Evolutionary conservation across 2,113 vertebrate species (phyloP).

Genomic region (Pristiophorus japonicus): DNA sequence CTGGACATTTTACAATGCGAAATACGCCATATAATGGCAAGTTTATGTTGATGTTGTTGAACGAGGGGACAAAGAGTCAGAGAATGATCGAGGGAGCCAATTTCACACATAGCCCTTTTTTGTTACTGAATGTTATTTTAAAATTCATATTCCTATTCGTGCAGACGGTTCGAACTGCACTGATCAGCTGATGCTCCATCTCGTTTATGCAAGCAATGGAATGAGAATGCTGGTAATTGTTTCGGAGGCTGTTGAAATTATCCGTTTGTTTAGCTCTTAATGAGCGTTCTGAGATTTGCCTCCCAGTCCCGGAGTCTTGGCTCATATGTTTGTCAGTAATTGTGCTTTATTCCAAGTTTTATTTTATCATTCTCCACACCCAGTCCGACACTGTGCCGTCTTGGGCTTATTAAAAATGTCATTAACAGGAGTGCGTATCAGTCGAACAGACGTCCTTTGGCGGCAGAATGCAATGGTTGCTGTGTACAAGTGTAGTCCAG

Average conservation of each 20-base stretch:
- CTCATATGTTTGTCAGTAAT: neutral
- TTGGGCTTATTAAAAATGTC: neutral
- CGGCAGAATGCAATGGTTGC: neutral
- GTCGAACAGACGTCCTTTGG: neutral
- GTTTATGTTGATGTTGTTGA: neutral
- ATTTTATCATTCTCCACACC: too few species aligned
- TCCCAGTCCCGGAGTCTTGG: neutral
- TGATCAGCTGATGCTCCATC: neutral
- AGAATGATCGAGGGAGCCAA: neutral
- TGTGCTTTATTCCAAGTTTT: neutral
- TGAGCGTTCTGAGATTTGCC: neutral
- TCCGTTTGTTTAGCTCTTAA: neutral
- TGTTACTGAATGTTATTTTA: neutral
- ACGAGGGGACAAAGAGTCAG: neutral
- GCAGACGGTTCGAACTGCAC: neutral
- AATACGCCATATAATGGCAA: neutral
- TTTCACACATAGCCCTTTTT: neutral
- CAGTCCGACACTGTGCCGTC: too few species aligned
- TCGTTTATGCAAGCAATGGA: neutral
- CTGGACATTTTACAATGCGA: neutral
- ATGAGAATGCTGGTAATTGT: neutral
- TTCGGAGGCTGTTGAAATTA: neutral
- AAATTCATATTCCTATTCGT: neutral
- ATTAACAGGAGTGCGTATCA: neutral
- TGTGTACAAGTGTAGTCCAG: neutral